Percentiles rank a stretch among this genome's conserved stretches.
These are phyloP conservation scores for Bombus pascuorum DNA, from an alignment of 1,140 invertebrate genomes.

Conservation along the genomic window DNA sequence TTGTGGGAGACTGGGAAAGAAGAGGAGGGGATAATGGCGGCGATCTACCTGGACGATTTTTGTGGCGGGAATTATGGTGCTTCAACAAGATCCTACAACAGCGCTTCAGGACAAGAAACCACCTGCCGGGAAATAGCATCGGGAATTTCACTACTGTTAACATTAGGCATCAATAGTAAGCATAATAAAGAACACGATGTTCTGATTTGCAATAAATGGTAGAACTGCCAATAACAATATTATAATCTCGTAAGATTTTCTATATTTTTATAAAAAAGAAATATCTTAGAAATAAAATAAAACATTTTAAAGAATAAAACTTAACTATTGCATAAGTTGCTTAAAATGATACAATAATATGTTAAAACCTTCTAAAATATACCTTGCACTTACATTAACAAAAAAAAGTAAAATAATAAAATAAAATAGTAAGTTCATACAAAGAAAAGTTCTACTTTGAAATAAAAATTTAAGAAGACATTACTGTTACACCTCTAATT, in stretches of 20 bases:
- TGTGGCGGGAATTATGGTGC: constrained; percentile 77
- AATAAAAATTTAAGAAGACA: background rate
- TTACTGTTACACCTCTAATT: background rate
- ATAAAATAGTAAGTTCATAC: background rate
- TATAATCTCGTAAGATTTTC: background rate
- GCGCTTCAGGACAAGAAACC: constrained; percentile 45
- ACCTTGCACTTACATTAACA: background rate
- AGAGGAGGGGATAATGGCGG: constrained; percentile 77
- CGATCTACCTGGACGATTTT: constrained; percentile 81
- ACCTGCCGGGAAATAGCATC: constrained; percentile 43
- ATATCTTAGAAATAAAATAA: background rate
- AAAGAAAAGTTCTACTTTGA: background rate
- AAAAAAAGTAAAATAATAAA: background rate
- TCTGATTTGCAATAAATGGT: background rate
- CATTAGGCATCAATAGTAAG: background rate
- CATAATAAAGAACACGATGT: background rate
- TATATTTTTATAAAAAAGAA: background rate
- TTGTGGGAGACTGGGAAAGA: constrained; percentile 63
- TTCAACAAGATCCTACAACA: constrained; percentile 63
- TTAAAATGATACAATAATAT: background rate
- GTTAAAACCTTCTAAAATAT: background rate
- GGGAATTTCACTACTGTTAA: constrained; percentile 32
- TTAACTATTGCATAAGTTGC: background rate
- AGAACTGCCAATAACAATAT: background rate
- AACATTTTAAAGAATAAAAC: background rate